Conservation (phyloP, 2,113 vertebrate genomes). For the Gnathonemus echidnorhynchus region DNA sequence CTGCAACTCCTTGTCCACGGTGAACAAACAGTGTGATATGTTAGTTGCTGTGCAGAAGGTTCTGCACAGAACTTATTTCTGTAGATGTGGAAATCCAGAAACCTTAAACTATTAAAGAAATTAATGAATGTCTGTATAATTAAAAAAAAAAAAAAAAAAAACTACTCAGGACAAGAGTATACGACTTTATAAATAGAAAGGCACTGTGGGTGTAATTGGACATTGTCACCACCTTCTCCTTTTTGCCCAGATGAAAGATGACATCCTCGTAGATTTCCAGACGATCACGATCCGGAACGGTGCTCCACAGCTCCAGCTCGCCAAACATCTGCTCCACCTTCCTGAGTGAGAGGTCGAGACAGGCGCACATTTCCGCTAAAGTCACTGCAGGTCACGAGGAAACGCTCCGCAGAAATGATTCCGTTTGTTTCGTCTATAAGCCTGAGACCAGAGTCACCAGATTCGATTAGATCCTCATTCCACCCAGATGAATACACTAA, state of each 20-base stretch:
- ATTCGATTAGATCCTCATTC: not conserved
- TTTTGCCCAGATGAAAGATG: slow-evolving; percentile 89
- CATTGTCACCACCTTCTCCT: slow-evolving; percentile 74
- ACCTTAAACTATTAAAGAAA: not conserved
- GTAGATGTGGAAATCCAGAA: not conserved
- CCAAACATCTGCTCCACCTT: slow-evolving; percentile 95
- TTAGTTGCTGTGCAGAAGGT: slow-evolving; percentile 96
- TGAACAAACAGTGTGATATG: slow-evolving; percentile 90
- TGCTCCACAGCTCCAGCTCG: slow-evolving; percentile 88
- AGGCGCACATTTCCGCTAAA: not conserved
- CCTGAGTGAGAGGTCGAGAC: slow-evolving; percentile 47
- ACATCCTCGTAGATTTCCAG: slow-evolving; percentile 96
- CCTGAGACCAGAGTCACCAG: not conserved
- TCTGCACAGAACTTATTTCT: slow-evolving; percentile 98
- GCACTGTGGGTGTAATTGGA: not conserved
- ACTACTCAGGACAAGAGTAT: not conserved
- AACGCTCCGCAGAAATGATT: not conserved
- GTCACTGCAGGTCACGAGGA: not conserved
- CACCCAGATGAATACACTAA: not conserved
- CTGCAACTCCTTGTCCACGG: slow-evolving; percentile 94
- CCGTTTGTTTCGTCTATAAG: not conserved
- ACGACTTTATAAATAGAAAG: not conserved
- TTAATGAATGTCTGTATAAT: not conserved
- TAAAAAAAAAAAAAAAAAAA: not conserved
- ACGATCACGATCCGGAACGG: slow-evolving; percentile 87